Percentiles rank a stretch among this genome's conserved stretches.
Conservation (phyloP, 2,797 vertebrate species). For the Xyrichtys novacula region DNA sequence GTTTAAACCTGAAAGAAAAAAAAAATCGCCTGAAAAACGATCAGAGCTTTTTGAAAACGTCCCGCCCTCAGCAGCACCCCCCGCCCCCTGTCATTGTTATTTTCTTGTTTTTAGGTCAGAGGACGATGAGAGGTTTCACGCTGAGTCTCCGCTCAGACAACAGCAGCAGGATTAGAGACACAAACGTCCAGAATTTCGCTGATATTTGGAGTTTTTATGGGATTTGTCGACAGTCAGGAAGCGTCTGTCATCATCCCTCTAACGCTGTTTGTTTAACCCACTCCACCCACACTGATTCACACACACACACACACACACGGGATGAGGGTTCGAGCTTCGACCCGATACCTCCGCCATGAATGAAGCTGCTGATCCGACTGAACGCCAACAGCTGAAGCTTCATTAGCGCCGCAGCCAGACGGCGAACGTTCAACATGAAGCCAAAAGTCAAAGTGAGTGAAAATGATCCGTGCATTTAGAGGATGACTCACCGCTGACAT, state of each 20-base stretch:
- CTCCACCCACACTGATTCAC: too few species aligned
- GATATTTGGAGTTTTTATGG: background rate
- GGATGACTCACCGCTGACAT: constrained; percentile 19
- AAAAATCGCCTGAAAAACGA: too few species aligned
- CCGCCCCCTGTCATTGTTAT: too few species aligned
- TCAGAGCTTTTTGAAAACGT: too few species aligned
- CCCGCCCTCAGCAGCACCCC: too few species aligned
- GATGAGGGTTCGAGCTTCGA: too few species aligned
- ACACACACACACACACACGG: background rate
- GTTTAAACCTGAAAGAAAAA: too few species aligned
- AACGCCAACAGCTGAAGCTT: constrained; percentile 48
- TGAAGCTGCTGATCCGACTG: constrained; percentile 50
- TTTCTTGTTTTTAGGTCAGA: background rate
- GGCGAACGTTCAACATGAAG: constrained; percentile 4
- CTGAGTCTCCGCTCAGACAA: background rate
- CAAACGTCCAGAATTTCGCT: background rate
- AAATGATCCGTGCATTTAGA: background rate
- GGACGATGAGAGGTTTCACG: background rate
- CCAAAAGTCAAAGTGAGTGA: constrained; percentile 4
- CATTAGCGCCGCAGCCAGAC: background rate
- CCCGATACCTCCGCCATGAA: too few species aligned
- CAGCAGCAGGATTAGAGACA: background rate
- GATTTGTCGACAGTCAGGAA: constrained; percentile 3
- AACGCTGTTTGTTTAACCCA: background rate
- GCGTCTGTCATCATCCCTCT: background rate